Evolutionary conservation across 2,797 vertebrate species (phyloP).

Genomic region (Momotus momota): DNA sequence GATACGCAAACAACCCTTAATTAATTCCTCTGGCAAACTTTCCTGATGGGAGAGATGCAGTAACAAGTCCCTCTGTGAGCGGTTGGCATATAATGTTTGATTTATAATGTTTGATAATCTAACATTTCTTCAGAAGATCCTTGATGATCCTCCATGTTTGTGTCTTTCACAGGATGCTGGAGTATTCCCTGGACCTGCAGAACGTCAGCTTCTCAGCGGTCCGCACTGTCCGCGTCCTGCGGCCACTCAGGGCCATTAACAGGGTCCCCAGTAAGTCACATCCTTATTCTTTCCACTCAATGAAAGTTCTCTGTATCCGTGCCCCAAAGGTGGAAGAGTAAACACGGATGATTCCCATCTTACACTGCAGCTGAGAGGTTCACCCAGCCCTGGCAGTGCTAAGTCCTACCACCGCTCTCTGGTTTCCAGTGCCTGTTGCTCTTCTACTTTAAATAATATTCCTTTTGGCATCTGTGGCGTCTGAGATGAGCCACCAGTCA

Average conservation of each 20-base stretch:
- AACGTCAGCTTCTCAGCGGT: slow-evolving; percentile 97
- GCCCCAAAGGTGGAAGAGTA: neutral
- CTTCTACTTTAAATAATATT: neutral
- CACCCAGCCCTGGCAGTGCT: neutral
- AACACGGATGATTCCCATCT: neutral
- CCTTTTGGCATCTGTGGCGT: neutral
- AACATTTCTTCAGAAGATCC: slow-evolving; percentile 52
- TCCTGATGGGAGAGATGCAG: slow-evolving; percentile 16
- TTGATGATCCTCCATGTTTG: neutral
- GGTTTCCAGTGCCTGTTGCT: neutral
- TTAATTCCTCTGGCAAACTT: slow-evolving; percentile 67
- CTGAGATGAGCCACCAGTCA: neutral
- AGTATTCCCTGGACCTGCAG: slow-evolving; percentile 98
- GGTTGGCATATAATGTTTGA: slow-evolving; percentile 1
- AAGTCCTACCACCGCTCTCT: neutral
- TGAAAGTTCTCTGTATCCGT: neutral
- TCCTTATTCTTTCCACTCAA: neutral
- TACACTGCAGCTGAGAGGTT: neutral
- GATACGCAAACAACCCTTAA: slow-evolving; percentile 47
- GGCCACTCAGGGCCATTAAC: slow-evolving; percentile 97
- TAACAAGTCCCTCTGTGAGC: slow-evolving; percentile 15
- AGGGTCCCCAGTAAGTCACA: slow-evolving; percentile 96
- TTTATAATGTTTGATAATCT: slow-evolving; percentile 48
- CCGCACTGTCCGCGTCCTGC: slow-evolving; percentile 94
- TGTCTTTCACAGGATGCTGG: slow-evolving; percentile 90